Evolutionary conservation across 2,888 invertebrate genomes (phyloP), one percentile per base, ranked within the genome.

Genomic region (Drosophila maculinotata): DNA sequence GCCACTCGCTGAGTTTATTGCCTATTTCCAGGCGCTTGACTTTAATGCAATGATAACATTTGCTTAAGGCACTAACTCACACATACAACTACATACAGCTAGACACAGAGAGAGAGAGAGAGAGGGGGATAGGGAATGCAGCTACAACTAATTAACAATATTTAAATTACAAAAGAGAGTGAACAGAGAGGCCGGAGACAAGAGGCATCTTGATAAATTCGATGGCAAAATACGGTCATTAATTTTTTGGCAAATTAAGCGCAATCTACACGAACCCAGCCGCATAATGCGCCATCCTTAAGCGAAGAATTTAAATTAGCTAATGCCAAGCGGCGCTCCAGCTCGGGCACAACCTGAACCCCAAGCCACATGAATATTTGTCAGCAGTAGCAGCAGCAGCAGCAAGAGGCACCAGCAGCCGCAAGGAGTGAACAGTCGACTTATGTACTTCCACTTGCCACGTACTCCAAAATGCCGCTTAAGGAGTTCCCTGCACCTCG

Each of bases 271-370:
- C 52, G 36, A 42, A n/a, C 28, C 47, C 58, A 59, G 48, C 51
- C 59, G 69, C 59, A 52, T 58, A 51, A 57, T 65, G 35, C 47
- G 38, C 49, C 51, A 60, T 58, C 66, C 66, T 56, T 59, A 74
- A 69, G 44, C 73, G 45, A 59, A 60, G 69, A 82, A 85, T 87
- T 76, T 85, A 87, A 87, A 87, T 87, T 85, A 85, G 76, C 79
- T 79, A 79, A 84, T 79, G 69, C 63, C 68, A 53, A 52, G 38
- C 63, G 15, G 20, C 28, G 33, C 35, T 48, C 14, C 14, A 30
- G 57, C 39, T 45, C 26, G 28, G 26, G 56, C 56, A 35, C 51
- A 52, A 67, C 64, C 70, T 53, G 69, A 39, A 44, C 57, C 48
- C 53, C 41, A 49, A 48, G 23, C 78, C 84, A 69, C 84, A 76